Base-by-base conservation (phyloP, 2,888 invertebrate genomes). In the Melanargia galathea region DNA sequence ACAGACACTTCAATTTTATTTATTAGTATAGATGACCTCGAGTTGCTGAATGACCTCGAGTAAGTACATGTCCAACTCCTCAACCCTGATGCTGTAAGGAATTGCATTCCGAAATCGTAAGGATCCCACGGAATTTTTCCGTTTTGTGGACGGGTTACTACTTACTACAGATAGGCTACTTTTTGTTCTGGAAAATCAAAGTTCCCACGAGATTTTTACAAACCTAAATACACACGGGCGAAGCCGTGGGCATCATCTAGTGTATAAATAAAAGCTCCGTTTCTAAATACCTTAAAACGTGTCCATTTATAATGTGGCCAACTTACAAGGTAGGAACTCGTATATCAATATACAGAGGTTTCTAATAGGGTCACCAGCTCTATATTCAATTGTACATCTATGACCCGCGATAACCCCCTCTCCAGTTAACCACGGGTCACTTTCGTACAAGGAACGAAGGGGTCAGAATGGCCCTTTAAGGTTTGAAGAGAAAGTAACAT, bases 351-450 rank as follows among this genome's bases (percentile, higher is more conserved):
- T 60, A 55, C 58, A 65, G 66, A 66, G 70, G 64, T 70, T 63
- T 67, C 43, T 63, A 70, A 69, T 67, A 64, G 67, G 70, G 70
- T 68, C 67, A 72, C 48, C 40, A 69, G 70, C 66, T 67, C 70
- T 63, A 71, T 69, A 72, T 72, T 65, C 74, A 73, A 73, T 71
- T 73, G 68, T 71, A 66, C 66, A 63, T 63, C 54, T 82, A 84
- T 84, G 83, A 77, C 80, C 78, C 71, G 54, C 46, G 87, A 85
- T 87, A 84, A 82, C 86, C 86, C 76, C 65, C 74, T 79, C 79
- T 77, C 81, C 76, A 76, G 75, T 78, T 77, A 76, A 73, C 76
- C 72, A 74, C 67, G 75, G 86, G 83, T 84, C 86, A 83, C 75
- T 76, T 78, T 78, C 78, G 75, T 78, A 79, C 81, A 81, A 80